Conservation (phyloP, 2,113 vertebrate genomes). For the Pelmatolapia mariae region DNA sequence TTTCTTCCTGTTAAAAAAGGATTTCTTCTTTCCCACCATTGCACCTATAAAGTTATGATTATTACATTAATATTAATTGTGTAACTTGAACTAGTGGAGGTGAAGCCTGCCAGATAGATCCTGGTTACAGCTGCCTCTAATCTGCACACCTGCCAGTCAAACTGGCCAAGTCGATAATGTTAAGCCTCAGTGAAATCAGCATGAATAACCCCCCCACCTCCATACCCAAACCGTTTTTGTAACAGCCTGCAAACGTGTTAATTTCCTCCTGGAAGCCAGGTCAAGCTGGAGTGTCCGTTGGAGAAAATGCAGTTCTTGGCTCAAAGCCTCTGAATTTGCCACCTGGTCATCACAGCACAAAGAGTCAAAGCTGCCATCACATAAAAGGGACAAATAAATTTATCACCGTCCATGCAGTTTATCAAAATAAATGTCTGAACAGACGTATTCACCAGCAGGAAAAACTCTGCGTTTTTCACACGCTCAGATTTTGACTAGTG, state of each 20-base stretch:
- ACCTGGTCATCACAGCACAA: not conserved
- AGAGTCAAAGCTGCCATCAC: not conserved
- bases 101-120: not conserved
- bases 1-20: not conserved
- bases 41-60: not conserved
- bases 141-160: not conserved
- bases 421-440: not conserved
- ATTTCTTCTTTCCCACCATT: not conserved
- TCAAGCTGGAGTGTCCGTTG: not conserved
- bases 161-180: not conserved
- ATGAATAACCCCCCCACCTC: not conserved
- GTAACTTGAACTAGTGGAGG: not conserved
- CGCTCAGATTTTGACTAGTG: not conserved
- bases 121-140: not conserved
- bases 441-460: not conserved
- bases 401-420: not conserved
- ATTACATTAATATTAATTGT: not conserved
- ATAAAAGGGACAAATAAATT: not conserved
- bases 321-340: not conserved
- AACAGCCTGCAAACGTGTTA: not conserved
- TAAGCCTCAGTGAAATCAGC: not conserved
- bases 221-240: fast-evolving
- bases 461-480: not conserved
- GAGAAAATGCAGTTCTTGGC: not conserved
- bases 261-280: not conserved